phyloP scores from a whole-genome alignment of 2,888 invertebrate species.

The Gnatocerus cornutus region DNA sequence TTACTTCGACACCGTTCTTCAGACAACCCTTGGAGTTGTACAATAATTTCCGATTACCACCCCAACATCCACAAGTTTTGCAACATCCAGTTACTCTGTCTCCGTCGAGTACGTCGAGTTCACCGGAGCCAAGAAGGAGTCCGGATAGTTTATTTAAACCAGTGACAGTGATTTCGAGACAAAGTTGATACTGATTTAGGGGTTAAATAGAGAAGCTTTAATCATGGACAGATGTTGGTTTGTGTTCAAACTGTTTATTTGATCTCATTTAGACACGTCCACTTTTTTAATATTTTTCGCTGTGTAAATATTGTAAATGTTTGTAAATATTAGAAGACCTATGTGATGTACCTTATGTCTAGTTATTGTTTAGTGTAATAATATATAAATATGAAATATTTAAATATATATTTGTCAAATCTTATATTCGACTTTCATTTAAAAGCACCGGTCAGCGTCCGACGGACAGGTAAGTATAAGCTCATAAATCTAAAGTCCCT shows the following conservation, averaged over 20 bases:
- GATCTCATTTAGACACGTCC: constrained; percentile 46
- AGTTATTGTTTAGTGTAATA: constrained; percentile 46
- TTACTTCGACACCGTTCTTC: constrained; percentile 65
- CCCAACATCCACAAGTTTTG: constrained; percentile 64
- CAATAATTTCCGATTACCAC: constrained; percentile 70
- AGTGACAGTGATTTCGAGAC: constrained; percentile 67
- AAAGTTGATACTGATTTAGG: constrained; percentile 57
- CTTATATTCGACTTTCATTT: constrained; percentile 1
- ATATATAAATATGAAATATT: constrained; percentile 47
- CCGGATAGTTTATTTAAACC: constrained; percentile 67
- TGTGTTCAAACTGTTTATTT: constrained; percentile 32
- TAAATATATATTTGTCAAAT: constrained; percentile 37
- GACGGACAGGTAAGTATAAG: constrained; percentile 15
- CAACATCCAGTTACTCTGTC: constrained; percentile 64
- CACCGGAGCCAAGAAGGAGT: constrained; percentile 67
- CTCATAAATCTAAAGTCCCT: too few species aligned
- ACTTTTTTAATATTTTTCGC: constrained; percentile 19
- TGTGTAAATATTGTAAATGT: constrained; percentile 45
- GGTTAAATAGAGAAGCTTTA: constrained; percentile 24
- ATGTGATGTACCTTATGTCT: constrained; percentile 44
- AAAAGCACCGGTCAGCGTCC: background rate
- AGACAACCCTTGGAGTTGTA: constrained; percentile 73
- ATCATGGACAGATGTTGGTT: constrained; percentile 14
- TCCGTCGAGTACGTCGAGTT: constrained; percentile 71
- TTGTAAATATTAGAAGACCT: constrained; percentile 40